These are phyloP conservation scores for Danaus chrysippus DNA, from an alignment of 2,888 invertebrate genomes.

Conservation along the genomic window DNA sequence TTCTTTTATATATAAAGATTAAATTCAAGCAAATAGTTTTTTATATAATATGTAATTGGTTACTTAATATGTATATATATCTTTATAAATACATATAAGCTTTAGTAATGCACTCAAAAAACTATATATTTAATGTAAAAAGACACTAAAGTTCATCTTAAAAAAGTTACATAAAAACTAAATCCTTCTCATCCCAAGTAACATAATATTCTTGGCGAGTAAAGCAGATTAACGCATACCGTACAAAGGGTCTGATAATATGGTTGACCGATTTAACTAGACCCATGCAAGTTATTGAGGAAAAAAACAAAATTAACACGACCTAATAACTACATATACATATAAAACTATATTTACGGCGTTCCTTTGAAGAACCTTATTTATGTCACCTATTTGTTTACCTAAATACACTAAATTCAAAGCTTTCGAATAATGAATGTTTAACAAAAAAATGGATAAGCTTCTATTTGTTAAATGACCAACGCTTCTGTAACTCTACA, in stretches of 20 bases:
- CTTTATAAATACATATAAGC: no score
- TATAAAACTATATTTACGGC: no score
- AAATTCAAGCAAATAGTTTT: no score
- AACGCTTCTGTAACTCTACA: constrained; percentile 19
- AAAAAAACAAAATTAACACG: background rate
- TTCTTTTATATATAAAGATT: no score
- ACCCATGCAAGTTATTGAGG: background rate
- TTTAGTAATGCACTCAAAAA: no score
- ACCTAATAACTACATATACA: background rate
- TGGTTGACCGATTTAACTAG: background rate
- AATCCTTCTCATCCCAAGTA: constrained; percentile 15
- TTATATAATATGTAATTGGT: no score
- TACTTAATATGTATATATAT: no score
- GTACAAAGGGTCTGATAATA: constrained; percentile 8
- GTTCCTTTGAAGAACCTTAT: no score
- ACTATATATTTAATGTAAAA: background rate
- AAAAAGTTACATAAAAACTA: constrained; percentile 9
- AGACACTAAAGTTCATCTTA: background rate
- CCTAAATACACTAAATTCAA: background rate
- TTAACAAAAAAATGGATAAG: constrained; percentile 18
- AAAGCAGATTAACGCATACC: constrained; percentile 28
- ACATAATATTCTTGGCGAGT: constrained; percentile 24
- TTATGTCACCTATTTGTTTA: no score
- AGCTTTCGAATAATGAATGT: constrained; percentile 3
- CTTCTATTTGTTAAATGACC: constrained; percentile 17